These are phyloP conservation scores for Melanotaenia pygmaea DNA, from an alignment of 2,797 vertebrate genomes.

Conservation along the genomic window DNA sequence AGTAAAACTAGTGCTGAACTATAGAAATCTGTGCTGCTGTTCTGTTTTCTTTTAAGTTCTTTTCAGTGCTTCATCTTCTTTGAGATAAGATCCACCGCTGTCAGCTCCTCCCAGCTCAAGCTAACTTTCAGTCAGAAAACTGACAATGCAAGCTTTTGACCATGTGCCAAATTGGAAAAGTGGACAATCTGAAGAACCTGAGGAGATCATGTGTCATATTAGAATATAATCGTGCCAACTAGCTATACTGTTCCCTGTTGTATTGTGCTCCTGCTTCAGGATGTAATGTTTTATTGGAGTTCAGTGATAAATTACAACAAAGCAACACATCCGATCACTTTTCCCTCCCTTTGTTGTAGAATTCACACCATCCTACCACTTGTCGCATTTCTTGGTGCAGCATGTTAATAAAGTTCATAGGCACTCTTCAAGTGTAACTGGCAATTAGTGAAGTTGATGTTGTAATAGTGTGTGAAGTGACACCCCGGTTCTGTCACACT, in stretches of 20 bases:
- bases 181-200: too few relatives aligned
- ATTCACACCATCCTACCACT: conserved; percentile 66
- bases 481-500: conserved; percentile 49
- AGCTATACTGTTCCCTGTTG: neutral
- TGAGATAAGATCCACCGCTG: too few relatives aligned
- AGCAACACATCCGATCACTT: conserved; percentile 47
- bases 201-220: too few relatives aligned
- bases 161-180: too few relatives aligned
- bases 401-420: conserved; percentile 50
- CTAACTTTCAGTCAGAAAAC: too few relatives aligned
- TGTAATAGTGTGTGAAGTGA: conserved; percentile 61
- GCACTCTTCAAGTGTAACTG: conserved; percentile 41
- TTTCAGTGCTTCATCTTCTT: too few relatives aligned
- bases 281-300: conserved; percentile 7
- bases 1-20: too few relatives aligned
- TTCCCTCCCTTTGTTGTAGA: conserved; percentile 17
- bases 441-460: conserved; percentile 60
- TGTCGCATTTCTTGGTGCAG: conserved; percentile 34
- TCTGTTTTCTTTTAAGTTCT: too few relatives aligned
- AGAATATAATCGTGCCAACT: neutral
- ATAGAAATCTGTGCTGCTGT: too few relatives aligned
- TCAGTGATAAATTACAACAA: conserved; percentile 33
- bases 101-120: too few relatives aligned
- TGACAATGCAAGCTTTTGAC: too few relatives aligned
- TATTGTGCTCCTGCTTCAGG: neutral